Conservation (phyloP, 2,888 invertebrate species). For the Coecobrya sp. region DNA sequence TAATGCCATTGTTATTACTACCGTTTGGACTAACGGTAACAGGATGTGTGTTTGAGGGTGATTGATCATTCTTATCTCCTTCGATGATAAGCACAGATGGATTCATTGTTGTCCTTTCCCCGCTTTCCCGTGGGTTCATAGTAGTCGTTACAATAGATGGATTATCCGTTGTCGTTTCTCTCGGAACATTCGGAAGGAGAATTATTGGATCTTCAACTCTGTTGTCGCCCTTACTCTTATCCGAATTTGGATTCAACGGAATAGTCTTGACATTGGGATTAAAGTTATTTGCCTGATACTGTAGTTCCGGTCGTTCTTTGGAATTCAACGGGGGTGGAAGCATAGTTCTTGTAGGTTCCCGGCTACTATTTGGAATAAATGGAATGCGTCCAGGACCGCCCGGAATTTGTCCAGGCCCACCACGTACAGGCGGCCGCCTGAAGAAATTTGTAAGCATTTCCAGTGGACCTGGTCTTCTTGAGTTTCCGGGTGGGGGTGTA, state of each 20-base stretch:
- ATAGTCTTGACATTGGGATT: conserved; percentile 80
- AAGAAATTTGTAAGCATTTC: conserved; percentile 84
- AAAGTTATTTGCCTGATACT: conserved; percentile 75
- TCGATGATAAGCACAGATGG: conserved; percentile 63
- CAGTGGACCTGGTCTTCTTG: conserved; percentile 82
- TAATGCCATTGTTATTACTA: conserved; percentile 60
- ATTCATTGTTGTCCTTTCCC: conserved; percentile 65
- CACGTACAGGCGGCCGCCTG: conserved; percentile 77
- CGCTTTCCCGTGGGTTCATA: conserved; percentile 64
- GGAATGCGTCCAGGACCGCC: conserved; percentile 65
- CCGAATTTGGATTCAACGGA: conserved; percentile 82
- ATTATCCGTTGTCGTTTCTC: conserved; percentile 55
- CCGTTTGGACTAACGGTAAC: conserved; percentile 67
- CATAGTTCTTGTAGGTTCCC: conserved; percentile 76
- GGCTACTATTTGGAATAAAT: conserved; percentile 49
- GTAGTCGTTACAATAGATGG: conserved; percentile 43
- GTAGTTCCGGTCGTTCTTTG: conserved; percentile 67
- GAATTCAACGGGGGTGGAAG: conserved; percentile 75
- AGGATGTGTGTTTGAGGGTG: conserved; percentile 48
- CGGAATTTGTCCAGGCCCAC: conserved; percentile 29
- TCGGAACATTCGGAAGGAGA: conserved; percentile 65
- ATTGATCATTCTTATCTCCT: conserved; percentile 74
- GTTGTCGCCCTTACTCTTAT: conserved; percentile 49
- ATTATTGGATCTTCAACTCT: conserved; percentile 77
- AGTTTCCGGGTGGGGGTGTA: conserved; percentile 32